phyloP scores from a whole-genome alignment of 2,797 vertebrate species.

The Merluccius polli region DNA sequence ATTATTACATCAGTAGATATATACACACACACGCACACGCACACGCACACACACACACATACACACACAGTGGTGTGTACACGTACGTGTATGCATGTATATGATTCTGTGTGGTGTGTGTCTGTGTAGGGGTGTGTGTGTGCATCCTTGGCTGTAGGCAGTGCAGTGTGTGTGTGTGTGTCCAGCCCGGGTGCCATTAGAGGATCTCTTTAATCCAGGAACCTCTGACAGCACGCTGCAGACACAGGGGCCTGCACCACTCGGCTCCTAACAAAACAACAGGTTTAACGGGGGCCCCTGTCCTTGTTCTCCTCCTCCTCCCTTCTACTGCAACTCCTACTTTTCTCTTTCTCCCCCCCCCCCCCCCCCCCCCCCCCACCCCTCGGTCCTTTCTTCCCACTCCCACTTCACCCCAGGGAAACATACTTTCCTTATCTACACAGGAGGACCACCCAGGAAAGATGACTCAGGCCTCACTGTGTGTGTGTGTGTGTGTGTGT shows the following conservation, averaged over 20 bases:
- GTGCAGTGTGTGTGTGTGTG: slow-evolving; percentile 66
- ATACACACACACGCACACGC: slow-evolving; percentile 31
- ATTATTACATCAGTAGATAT: slow-evolving; percentile 57
- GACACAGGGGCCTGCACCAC: slow-evolving; percentile 67
- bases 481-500: slow-evolving; percentile 23
- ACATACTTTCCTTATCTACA: slow-evolving; percentile 74
- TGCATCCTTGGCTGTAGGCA: slow-evolving; percentile 59
- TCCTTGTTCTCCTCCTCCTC: slow-evolving; percentile 17
- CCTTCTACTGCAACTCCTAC: slow-evolving; percentile 2
- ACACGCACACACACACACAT: too few species aligned
- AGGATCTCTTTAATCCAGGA: slow-evolving; percentile 78
- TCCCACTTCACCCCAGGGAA: slow-evolving; percentile 66
- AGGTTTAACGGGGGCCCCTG: slow-evolving; percentile 70
- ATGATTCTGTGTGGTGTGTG: slow-evolving; percentile 50
- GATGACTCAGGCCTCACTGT: slow-evolving; percentile 61
- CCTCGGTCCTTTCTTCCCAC: slow-evolving; percentile 57
- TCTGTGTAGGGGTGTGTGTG: slow-evolving; percentile 30
- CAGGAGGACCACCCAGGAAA: slow-evolving; percentile 78
- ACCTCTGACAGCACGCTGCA: slow-evolving; percentile 70
- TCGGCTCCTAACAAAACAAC: slow-evolving; percentile 71
- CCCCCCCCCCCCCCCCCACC: slow-evolving; percentile 52
- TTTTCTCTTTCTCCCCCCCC: slow-evolving; percentile 45
- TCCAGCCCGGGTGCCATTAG: slow-evolving; percentile 74
- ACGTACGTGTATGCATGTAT: background rate
- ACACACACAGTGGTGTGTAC: too few species aligned